Evolutionary conservation across 2,888 invertebrate genomes (phyloP).

Genomic region (Volucella inflata): DNA sequence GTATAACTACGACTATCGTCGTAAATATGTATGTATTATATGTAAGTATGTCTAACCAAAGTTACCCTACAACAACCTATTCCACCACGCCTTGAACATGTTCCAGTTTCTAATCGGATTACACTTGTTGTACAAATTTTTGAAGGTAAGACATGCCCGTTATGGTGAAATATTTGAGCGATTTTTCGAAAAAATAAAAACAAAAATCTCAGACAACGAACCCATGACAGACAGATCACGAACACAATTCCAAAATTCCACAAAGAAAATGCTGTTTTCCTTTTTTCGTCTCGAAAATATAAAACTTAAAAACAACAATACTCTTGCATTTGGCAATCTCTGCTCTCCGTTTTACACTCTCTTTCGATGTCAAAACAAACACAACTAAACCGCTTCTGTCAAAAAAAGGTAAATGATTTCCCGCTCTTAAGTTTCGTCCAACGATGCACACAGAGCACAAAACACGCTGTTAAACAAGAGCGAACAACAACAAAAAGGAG

Average conservation of each 20-base stretch:
- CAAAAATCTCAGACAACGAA: not conserved
- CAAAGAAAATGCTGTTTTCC: not conserved
- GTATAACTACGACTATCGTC: too few species aligned
- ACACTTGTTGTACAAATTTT: constrained; percentile 35
- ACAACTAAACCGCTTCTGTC: constrained; percentile 6
- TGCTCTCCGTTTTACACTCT: not conserved
- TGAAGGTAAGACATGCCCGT: not conserved
- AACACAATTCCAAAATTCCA: not conserved
- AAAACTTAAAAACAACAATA: not conserved
- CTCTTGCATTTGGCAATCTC: not conserved
- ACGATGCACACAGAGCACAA: constrained; percentile 8
- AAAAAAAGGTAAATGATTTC: constrained; percentile 28
- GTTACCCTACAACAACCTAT: not conserved
- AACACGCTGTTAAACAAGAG: constrained; percentile 17
- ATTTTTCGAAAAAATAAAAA: too few species aligned
- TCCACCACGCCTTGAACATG: too few species aligned
- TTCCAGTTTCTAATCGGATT: constrained; percentile 40
- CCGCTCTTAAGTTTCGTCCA: constrained; percentile 61
- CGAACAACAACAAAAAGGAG: constrained; percentile 12
- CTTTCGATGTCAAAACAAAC: constrained; percentile 33
- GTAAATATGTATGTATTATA: too few species aligned
- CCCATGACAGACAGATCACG: not conserved
- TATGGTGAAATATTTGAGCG: constrained; percentile 6
- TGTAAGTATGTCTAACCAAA: not conserved
- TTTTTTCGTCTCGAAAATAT: constrained; percentile 8